Evolutionary conservation across 2,888 invertebrate species (phyloP).

Genomic region (Endomychus coccineus): DNA sequence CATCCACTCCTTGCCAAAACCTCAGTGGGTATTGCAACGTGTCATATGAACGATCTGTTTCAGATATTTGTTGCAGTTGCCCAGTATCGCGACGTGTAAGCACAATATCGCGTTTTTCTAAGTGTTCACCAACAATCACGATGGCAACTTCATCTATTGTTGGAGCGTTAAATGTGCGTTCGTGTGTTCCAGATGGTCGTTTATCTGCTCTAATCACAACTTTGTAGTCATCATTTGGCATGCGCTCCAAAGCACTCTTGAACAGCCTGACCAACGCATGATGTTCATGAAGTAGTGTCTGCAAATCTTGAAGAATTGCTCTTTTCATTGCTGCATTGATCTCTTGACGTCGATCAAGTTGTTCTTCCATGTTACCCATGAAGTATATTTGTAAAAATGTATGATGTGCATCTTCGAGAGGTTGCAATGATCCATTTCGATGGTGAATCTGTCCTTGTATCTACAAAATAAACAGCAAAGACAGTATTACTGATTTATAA

Average conservation of each 20-base stretch:
- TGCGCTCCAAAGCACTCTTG: no score
- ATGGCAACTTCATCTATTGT: constrained; percentile 36
- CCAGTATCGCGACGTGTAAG: constrained; percentile 22
- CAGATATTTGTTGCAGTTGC: constrained; percentile 23
- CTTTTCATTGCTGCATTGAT: constrained; percentile 21
- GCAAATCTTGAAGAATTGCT: constrained; percentile 25
- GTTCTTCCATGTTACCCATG: constrained; percentile 10
- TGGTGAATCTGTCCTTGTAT: constrained; percentile 8
- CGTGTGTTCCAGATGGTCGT: no score
- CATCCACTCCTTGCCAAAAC: no score
- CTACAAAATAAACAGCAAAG: no score
- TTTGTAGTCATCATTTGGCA: no score
- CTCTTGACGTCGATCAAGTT: constrained; percentile 8
- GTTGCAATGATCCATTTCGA: constrained; percentile 13
- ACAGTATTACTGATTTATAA: no score
- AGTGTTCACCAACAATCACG: constrained; percentile 33
- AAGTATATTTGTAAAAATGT: constrained; percentile 9
- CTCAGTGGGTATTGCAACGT: constrained; percentile 2
- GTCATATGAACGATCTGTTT: constrained; percentile 24
- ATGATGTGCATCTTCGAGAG: constrained; percentile 10
- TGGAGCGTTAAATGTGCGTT: constrained; percentile 32
- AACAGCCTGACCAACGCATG: no score
- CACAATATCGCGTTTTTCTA: constrained; percentile 33
- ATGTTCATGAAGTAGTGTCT: constrained; percentile 21
- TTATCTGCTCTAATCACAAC: no score